Evolutionary conservation across 2,113 vertebrate genomes (phyloP).

Genomic region (Semnopithecus entellus): DNA sequence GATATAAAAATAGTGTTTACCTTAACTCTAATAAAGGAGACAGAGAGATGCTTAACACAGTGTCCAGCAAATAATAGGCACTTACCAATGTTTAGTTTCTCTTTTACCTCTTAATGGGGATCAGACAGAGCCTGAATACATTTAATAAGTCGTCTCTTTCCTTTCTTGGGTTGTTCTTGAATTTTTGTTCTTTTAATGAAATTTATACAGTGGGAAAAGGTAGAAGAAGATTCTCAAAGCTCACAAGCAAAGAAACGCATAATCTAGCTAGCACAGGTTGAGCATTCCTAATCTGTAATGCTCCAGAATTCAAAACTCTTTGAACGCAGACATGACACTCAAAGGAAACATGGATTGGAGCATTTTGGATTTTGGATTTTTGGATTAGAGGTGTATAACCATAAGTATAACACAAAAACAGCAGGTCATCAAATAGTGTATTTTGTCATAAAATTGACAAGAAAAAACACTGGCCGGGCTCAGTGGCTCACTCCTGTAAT

Average conservation of each 20-base stretch:
- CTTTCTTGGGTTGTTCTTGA: slow-evolving; percentile 7
- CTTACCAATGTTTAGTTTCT: slow-evolving; percentile 1
- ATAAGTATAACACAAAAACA: neutral
- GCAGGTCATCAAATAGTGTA: neutral
- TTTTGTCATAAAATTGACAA: neutral
- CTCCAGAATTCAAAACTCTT: neutral
- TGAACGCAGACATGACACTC: neutral
- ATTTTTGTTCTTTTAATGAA: slow-evolving; percentile 42
- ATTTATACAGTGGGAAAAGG: neutral
- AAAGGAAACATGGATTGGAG: neutral
- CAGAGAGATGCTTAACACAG: neutral
- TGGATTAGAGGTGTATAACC: neutral
- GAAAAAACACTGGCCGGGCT: neutral
- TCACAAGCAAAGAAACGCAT: neutral
- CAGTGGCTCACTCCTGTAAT: neutral
- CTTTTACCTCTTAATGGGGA: neutral
- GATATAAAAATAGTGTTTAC: slow-evolving; percentile 23
- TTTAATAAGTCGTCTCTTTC: slow-evolving; percentile 17
- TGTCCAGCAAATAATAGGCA: neutral
- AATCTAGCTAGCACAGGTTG: neutral
- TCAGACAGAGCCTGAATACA: slow-evolving; percentile 19
- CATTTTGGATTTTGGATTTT: neutral
- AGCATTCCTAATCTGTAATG: neutral
- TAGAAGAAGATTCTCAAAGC: neutral
- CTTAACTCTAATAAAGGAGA: slow-evolving; percentile 23